phyloP scores from a whole-genome alignment of 2,888 invertebrate genomes.

The Schizotus pectinicornis region DNA sequence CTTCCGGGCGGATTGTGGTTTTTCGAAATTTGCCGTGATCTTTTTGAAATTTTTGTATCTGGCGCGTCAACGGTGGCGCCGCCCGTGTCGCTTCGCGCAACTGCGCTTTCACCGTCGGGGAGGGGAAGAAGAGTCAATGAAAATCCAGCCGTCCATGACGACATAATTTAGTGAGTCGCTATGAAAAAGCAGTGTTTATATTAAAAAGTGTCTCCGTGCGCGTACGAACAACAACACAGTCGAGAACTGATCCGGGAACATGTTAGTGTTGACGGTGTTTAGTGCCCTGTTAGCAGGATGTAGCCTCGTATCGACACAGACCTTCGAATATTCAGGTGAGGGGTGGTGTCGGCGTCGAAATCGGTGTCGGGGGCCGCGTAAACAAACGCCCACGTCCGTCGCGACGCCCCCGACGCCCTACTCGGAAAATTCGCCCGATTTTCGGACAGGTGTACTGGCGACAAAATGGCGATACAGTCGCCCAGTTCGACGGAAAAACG shows the following conservation, averaged over 20 bases:
- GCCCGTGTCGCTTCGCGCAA: neutral
- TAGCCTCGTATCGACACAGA: slow-evolving; percentile 15
- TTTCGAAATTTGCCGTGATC: too few relatives aligned
- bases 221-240: slow-evolving; percentile 5
- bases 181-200: slow-evolving; percentile 29
- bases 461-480: slow-evolving; percentile 28
- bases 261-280: slow-evolving; percentile 5
- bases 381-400: neutral
- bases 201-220: slow-evolving; percentile 18
- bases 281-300: slow-evolving; percentile 14
- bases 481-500: slow-evolving; percentile 12
- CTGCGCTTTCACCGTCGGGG: neutral
- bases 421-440: neutral
- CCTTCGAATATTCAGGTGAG: slow-evolving; percentile 28
- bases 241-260: neutral
- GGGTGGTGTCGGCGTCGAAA: neutral
- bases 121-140: slow-evolving; percentile 30
- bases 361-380: neutral
- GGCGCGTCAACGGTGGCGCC: too few relatives aligned
- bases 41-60: too few relatives aligned
- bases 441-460: slow-evolving; percentile 9
- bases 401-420: slow-evolving; percentile 1
- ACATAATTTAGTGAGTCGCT: slow-evolving; percentile 32
- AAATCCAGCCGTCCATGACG: slow-evolving; percentile 35
- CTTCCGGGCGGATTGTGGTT: too few relatives aligned